Conservation (phyloP, 2,113 vertebrate species). For the Semicossyphus pulcher region DNA sequence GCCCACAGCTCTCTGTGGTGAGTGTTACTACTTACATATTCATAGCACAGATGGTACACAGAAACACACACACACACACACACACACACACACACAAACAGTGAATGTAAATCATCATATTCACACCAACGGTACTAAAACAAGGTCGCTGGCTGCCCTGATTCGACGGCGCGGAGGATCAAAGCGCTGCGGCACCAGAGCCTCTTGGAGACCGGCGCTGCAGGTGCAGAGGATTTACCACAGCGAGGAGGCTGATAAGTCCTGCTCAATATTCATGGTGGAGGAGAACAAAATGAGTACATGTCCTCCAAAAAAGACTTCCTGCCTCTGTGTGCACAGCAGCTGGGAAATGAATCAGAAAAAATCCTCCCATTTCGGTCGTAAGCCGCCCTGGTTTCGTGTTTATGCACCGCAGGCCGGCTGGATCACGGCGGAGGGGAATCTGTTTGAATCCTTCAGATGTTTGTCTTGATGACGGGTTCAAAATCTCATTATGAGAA, state of each 20-base stretch:
- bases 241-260: conserved; percentile 52
- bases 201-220: conserved; percentile 33
- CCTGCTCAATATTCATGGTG: conserved; percentile 64
- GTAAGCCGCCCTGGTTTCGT: conserved; percentile 13
- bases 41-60: conserved; percentile 1
- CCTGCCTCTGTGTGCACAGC: conserved; percentile 44
- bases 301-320: conserved; percentile 40
- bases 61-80: not conserved
- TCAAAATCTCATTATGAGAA: conserved; percentile 39
- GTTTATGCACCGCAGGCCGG: conserved; percentile 17
- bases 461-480: conserved; percentile 24
- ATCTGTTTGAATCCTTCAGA: conserved; percentile 16
- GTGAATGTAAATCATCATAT: conserved; percentile 29
- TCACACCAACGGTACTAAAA: conserved; percentile 29
- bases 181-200: conserved; percentile 55
- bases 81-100: not conserved
- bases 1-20: not conserved
- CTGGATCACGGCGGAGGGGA: not conserved
- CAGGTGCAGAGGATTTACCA: conserved; percentile 73
- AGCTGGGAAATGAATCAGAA: conserved; percentile 38
- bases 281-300: conserved; percentile 55
- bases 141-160: conserved; percentile 15
- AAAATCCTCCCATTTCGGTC: conserved; percentile 32
- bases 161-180: conserved; percentile 53
- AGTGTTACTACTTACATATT: conserved; percentile 33